phyloP scores from a whole-genome alignment of 2,797 vertebrate species.

The Thamnophis elegans region DNA sequence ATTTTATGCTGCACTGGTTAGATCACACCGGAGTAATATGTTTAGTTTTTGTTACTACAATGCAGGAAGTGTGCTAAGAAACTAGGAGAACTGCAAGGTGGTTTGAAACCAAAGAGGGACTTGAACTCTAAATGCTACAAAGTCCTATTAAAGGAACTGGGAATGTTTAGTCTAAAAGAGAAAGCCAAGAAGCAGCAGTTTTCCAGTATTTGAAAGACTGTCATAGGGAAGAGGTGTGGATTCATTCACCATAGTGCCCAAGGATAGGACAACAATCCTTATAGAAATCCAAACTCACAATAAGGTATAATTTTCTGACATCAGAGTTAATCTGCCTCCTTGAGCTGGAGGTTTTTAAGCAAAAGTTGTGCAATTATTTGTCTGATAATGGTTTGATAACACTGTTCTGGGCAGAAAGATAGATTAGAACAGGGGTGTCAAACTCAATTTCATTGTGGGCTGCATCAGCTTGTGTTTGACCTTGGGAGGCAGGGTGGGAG shows the following conservation, averaged over 20 bases:
- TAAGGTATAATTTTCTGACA: background rate
- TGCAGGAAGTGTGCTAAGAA: background rate
- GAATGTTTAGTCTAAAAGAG: background rate
- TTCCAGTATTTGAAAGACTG: background rate
- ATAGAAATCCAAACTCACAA: background rate
- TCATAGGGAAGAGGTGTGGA: background rate
- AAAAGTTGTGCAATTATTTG: background rate
- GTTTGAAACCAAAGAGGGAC: background rate
- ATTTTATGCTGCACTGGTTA: background rate
- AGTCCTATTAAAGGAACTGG: background rate
- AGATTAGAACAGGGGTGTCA: background rate
- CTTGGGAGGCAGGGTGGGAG: too few relatives aligned
- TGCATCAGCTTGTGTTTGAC: too few relatives aligned
- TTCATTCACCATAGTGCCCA: background rate
- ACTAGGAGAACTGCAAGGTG: background rate
- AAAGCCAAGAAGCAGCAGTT: background rate
- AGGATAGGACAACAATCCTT: background rate
- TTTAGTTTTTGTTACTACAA: background rate
- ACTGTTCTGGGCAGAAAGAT: background rate
- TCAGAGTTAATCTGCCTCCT: background rate
- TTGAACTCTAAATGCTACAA: background rate
- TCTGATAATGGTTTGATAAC: background rate
- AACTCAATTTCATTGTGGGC: too few relatives aligned
- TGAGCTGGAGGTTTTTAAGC: background rate
- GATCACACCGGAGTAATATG: background rate